Evolutionary conservation across 2,113 vertebrate species (phyloP).

Genomic region (Hydrolagus affinis): DNA sequence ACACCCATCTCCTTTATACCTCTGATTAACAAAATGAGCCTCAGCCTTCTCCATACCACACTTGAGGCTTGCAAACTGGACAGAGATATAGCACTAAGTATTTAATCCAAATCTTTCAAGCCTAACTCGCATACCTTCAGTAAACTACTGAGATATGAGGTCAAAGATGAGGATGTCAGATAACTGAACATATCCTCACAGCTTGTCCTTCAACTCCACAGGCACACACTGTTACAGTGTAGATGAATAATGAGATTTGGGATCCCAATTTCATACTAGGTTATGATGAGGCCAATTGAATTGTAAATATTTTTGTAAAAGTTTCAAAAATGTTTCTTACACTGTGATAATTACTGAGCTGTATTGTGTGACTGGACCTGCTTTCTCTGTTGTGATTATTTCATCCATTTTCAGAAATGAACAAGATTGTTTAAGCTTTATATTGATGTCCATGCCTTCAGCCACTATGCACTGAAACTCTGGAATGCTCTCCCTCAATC

Average conservation of each 20-base stretch:
- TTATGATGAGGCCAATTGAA: no score
- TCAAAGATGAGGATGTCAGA: not conserved
- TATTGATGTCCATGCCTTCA: no score
- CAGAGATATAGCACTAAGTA: not conserved
- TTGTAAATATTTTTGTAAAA: no score
- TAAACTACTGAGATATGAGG: not conserved
- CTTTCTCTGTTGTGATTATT: no score
- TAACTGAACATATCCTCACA: not conserved
- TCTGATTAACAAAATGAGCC: not conserved
- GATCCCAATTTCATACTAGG: no score
- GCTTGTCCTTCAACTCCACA: not conserved
- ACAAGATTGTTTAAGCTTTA: no score
- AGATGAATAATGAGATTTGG: not conserved
- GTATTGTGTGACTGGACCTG: no score
- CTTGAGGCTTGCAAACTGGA: not conserved
- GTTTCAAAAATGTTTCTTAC: no score
- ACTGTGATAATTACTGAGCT: no score
- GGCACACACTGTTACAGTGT: not conserved
- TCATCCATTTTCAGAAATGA: no score
- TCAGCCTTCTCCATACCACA: not conserved
- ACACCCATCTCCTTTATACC: not conserved
- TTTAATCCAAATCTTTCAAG: not conserved
- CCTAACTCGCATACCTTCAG: not conserved
- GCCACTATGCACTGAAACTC: no score
- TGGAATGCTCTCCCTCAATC: no score